These are phyloP conservation scores for Heterocephalus glaber DNA, from an alignment of 2,113 vertebrate species.

Conservation along the genomic window DNA sequence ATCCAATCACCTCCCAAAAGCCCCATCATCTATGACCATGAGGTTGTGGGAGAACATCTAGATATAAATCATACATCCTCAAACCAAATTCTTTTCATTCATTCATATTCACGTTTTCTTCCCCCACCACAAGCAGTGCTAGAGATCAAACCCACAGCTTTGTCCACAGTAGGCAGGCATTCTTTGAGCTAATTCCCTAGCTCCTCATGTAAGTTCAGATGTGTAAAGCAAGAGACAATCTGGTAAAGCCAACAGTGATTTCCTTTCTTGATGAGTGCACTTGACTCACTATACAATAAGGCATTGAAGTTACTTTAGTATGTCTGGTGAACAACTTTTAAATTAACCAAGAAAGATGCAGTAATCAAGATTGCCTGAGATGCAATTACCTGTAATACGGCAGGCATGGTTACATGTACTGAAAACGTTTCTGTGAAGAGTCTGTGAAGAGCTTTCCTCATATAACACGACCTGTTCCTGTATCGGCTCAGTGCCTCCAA, in stretches of 20 bases:
- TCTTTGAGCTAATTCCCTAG: not conserved
- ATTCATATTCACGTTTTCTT: not conserved
- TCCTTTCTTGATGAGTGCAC: not conserved
- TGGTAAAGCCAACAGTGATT: not conserved
- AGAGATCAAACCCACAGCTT: not conserved
- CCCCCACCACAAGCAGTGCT: not conserved
- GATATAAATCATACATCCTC: not conserved
- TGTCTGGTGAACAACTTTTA: not conserved
- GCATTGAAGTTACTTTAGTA: not conserved
- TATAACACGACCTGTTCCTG: conserved; percentile 91
- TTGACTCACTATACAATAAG: not conserved
- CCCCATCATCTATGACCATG: not conserved
- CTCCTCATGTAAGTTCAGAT: not conserved
- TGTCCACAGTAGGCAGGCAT: not conserved
- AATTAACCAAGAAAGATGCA: not conserved
- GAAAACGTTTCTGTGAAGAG: conserved; percentile 92
- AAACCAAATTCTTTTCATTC: not conserved
- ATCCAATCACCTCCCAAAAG: not conserved
- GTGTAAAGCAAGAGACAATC: not conserved
- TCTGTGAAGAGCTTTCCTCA: conserved; percentile 92
- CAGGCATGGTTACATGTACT: conserved; percentile 89
- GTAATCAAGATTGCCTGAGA: not conserved
- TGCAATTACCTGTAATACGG: conserved; percentile 90
- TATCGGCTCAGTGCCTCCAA: conserved; percentile 92
- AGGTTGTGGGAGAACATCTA: not conserved